Percentiles rank a stretch among this genome's conserved stretches.
phyloP scores from a whole-genome alignment of 2,797 vertebrate genomes.

The Artibeus lituratus region DNA sequence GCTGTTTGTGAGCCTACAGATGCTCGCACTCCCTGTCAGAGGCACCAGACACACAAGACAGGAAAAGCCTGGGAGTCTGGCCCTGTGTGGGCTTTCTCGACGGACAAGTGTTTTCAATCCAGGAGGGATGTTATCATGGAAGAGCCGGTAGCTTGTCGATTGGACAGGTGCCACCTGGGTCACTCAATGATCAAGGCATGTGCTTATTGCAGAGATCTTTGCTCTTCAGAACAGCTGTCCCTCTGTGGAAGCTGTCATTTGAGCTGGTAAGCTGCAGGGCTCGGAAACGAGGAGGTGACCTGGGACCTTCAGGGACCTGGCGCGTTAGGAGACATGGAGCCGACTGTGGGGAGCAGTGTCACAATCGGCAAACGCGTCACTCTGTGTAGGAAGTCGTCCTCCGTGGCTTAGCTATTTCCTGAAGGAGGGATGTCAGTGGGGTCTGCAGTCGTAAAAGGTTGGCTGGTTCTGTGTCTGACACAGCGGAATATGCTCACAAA shows the following conservation, averaged over 20 bases:
- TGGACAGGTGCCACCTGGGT: background rate
- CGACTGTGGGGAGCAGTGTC: background rate
- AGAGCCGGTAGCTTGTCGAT: background rate
- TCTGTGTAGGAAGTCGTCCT: background rate
- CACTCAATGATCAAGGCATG: background rate
- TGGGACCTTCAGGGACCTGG: background rate
- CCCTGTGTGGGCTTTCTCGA: background rate
- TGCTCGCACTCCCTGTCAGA: background rate
- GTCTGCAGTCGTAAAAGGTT: background rate
- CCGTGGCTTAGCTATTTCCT: background rate
- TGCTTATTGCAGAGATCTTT: background rate
- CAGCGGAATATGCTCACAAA: background rate
- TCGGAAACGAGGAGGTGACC: background rate
- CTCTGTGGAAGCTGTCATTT: background rate
- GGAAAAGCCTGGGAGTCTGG: background rate
- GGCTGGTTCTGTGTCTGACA: background rate
- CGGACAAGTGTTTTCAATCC: conserved; percentile 6
- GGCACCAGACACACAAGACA: background rate
- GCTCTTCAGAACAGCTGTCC: background rate
- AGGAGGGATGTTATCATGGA: background rate
- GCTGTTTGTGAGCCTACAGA: background rate
- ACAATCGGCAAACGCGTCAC: background rate
- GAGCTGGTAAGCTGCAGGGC: background rate
- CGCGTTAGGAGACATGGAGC: background rate
- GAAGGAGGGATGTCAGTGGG: background rate